Conservation (phyloP, 2,888 invertebrate genomes). For the Phoronis australis region DNA sequence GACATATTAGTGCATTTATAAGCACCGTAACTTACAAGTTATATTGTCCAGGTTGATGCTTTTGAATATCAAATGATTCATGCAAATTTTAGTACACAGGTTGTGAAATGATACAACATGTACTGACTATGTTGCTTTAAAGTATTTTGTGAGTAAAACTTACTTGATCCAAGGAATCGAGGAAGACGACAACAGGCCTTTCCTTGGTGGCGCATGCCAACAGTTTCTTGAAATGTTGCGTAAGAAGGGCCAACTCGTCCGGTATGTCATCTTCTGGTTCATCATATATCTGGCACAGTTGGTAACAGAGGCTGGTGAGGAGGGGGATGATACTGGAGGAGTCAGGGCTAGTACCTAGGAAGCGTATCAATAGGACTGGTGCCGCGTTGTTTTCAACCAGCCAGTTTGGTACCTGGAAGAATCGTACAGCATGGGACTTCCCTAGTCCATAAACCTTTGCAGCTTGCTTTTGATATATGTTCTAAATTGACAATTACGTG, state of each 20-base stretch:
- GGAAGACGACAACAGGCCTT: slow-evolving; percentile 78
- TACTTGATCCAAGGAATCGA: slow-evolving; percentile 91
- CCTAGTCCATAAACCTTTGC: no score
- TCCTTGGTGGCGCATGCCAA: slow-evolving; percentile 58
- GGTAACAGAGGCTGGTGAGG: slow-evolving; percentile 89
- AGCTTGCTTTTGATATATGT: no score
- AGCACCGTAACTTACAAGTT: no score
- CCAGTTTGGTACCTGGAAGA: slow-evolving; percentile 22
- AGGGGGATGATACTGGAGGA: slow-evolving; percentile 91
- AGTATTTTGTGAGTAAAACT: no score
- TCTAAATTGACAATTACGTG: no score
- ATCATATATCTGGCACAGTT: slow-evolving; percentile 63
- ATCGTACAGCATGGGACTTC: slow-evolving; percentile 2
- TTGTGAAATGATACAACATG: no score
- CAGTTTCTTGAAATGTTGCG: slow-evolving; percentile 92
- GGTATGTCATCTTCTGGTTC: slow-evolving; percentile 73
- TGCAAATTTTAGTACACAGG: no score
- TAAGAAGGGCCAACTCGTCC: slow-evolving; percentile 89
- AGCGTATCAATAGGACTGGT: slow-evolving; percentile 83
- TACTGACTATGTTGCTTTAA: no score
- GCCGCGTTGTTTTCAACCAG: slow-evolving; percentile 16
- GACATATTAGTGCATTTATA: no score
- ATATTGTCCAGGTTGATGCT: no score
- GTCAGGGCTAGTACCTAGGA: slow-evolving; percentile 94
- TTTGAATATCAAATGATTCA: no score